These are phyloP conservation scores for Lycocerus yunnanus DNA, from an alignment of 2,888 invertebrate species.

Conservation along the genomic window DNA sequence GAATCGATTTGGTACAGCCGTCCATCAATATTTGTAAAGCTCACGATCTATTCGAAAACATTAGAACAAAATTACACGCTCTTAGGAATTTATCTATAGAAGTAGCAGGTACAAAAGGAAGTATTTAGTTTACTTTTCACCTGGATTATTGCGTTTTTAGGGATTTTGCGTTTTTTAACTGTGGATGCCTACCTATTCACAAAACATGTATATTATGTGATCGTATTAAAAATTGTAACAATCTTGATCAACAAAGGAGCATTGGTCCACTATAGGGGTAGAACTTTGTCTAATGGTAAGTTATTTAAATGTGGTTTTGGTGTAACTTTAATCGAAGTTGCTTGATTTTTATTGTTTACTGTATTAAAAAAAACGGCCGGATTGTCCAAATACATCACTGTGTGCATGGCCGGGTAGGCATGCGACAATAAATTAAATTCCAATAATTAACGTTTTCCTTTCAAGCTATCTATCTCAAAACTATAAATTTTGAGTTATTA, in stretches of 20 bases:
- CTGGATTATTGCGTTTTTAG: constrained; percentile 34
- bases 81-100: constrained; percentile 75
- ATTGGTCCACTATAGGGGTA: constrained; percentile 84
- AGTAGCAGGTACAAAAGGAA: constrained; percentile 65
- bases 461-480: too few relatives aligned
- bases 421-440: too few relatives aligned
- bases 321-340: too few relatives aligned
- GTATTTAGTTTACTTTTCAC: constrained; percentile 1
- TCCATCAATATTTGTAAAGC: constrained; percentile 70
- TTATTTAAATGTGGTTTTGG: neutral
- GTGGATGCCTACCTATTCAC: constrained; percentile 92
- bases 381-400: too few relatives aligned
- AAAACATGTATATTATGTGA: constrained; percentile 92
- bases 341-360: too few relatives aligned
- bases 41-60: constrained; percentile 73
- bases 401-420: too few relatives aligned
- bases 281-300: constrained; percentile 72
- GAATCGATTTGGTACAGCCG: constrained; percentile 69
- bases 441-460: too few relatives aligned
- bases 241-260: constrained; percentile 78
- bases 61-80: constrained; percentile 74
- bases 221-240: constrained; percentile 72
- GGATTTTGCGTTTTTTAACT: constrained; percentile 75
- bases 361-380: too few relatives aligned
- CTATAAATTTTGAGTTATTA: too few relatives aligned